phyloP scores from a whole-genome alignment of 2,888 invertebrate species.

The Trichopria drosophilae region DNA sequence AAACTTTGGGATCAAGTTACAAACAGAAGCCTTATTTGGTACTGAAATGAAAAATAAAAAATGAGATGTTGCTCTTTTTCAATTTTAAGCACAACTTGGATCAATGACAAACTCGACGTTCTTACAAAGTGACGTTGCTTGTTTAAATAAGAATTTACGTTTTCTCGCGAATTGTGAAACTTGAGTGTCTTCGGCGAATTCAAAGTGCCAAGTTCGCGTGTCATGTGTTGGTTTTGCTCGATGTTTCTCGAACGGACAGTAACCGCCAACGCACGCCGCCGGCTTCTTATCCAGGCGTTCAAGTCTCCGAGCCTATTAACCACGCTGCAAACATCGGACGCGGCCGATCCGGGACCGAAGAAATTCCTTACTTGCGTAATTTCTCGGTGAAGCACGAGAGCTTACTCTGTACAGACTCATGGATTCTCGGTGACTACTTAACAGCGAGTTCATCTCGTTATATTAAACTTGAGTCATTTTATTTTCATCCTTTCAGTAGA shows the following conservation, averaged over 20 bases:
- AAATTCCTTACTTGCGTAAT: conserved; percentile 53
- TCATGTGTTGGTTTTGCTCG: conserved; percentile 18
- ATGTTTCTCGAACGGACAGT: conserved; percentile 55
- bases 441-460: conserved; percentile 20
- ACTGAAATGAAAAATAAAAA: too few species aligned
- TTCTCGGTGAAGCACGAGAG: conserved; percentile 37
- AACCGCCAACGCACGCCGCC: conserved; percentile 50
- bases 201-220: conserved; percentile 11
- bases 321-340: conserved; percentile 48
- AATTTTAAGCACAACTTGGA: too few species aligned
- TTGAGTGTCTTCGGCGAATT: too few species aligned
- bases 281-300: conserved; percentile 55
- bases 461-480: neutral
- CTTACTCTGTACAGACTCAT: neutral
- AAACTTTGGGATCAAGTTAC: too few species aligned
- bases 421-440: neutral
- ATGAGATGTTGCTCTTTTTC: too few species aligned
- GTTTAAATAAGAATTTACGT: too few species aligned
- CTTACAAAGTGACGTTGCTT: too few species aligned
- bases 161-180: too few species aligned
- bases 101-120: too few species aligned
- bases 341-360: conserved; percentile 42
- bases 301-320: conserved; percentile 54
- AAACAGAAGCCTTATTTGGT: too few species aligned
- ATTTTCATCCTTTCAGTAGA: too few species aligned